A percentile compares a stretch with the other conserved stretches of the same genome.
These are phyloP conservation scores for Hirtodrosophila duncani DNA, from an alignment of 2,888 invertebrate species.

Conservation along the genomic window DNA sequence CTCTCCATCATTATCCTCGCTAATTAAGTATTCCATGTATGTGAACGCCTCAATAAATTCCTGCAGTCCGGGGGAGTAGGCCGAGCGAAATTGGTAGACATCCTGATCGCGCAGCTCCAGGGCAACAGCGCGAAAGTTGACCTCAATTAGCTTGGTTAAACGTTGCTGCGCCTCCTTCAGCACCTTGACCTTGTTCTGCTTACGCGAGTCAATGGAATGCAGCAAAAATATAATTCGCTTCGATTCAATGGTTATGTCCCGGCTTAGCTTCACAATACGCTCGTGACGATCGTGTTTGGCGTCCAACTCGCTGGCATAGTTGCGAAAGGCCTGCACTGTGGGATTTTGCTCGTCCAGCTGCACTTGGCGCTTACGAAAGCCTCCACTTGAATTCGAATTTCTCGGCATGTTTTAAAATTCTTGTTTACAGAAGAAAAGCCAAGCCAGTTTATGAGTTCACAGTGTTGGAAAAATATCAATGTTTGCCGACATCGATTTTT, in stretches of 20 bases:
- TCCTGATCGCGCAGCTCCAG: constrained; percentile 86
- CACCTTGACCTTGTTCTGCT: constrained; percentile 80
- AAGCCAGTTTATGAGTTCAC: too few species aligned
- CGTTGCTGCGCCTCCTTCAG: constrained; percentile 84
- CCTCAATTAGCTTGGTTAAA: constrained; percentile 80
- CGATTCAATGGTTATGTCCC: constrained; percentile 93
- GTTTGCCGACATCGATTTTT: too few species aligned
- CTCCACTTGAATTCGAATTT: constrained; percentile 36
- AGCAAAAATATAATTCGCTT: constrained; percentile 92
- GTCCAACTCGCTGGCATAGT: constrained; percentile 84
- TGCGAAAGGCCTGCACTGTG: constrained; percentile 79
- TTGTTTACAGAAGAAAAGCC: constrained; percentile 17
- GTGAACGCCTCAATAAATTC: constrained; percentile 93
- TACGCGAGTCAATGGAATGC: constrained; percentile 84
- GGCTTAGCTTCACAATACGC: constrained; percentile 87
- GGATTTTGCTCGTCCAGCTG: constrained; percentile 70
- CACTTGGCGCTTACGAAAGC: constrained; percentile 34
- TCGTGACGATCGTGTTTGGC: constrained; percentile 90
- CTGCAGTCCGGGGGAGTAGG: constrained; percentile 84
- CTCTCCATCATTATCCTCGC: constrained; percentile 52
- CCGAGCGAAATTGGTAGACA: constrained; percentile 83
- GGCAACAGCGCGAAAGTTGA: constrained; percentile 84
- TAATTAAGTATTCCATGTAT: constrained; percentile 84
- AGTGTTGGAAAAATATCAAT: too few species aligned
- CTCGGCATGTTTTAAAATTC: too few species aligned